phyloP scores from a whole-genome alignment of 2,888 invertebrate species.

The Priocnemis perturbator region DNA sequence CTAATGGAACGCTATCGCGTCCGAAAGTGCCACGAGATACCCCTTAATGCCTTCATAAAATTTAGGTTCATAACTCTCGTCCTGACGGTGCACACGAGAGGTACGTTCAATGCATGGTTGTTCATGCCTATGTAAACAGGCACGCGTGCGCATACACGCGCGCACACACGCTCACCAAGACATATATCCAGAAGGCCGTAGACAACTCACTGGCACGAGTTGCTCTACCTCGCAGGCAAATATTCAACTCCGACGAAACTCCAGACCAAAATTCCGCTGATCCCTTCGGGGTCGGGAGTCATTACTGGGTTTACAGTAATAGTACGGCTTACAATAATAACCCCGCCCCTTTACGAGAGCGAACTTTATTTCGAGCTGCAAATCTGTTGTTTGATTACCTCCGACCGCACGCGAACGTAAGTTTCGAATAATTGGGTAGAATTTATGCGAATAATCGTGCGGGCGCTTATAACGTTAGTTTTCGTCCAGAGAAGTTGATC shows the following conservation, averaged over 20 bases:
- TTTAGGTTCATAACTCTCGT: conserved; percentile 48
- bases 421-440: background rate
- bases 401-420: conserved; percentile 25
- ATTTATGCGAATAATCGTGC: no score
- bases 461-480: no score
- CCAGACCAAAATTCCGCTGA: conserved; percentile 57
- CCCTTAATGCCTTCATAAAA: conserved; percentile 61
- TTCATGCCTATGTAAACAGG: background rate
- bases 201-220: conserved; percentile 36
- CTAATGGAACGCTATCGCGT: conserved; percentile 48
- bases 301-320: conserved; percentile 57
- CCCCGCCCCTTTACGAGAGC: conserved; percentile 14
- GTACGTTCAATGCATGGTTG: background rate
- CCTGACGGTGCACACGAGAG: conserved; percentile 5
- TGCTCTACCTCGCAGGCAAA: conserved; percentile 52
- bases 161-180: background rate
- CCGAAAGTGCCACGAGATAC: conserved; percentile 52
- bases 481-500: no score
- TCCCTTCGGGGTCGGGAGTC: conserved; percentile 59
- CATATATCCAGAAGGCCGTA: conserved; percentile 4
- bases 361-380: conserved; percentile 47
- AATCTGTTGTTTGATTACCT: conserved; percentile 51
- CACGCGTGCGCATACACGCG: background rate
- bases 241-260: conserved; percentile 63
- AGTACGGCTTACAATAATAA: conserved; percentile 55